Percentiles rank a stretch among this genome's conserved stretches.
Evolutionary conservation across 2,888 invertebrate species (phyloP).

Genomic region (Himalopsyche anomala): DNA sequence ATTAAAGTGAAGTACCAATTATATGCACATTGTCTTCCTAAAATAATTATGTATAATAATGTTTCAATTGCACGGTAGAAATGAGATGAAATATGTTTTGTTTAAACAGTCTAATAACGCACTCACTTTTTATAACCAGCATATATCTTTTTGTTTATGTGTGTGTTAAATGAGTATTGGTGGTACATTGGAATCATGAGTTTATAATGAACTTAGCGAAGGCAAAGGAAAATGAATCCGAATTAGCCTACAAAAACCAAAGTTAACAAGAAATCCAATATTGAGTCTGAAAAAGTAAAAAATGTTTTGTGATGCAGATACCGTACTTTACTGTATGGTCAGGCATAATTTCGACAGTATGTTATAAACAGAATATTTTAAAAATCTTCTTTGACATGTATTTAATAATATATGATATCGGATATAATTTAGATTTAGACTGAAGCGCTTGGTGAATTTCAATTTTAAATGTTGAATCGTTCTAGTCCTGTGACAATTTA

Average conservation of each 20-base stretch:
- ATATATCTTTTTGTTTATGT: slow-evolving; percentile 49
- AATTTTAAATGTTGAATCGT: too few species aligned
- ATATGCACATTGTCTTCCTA: too few species aligned
- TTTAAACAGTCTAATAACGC: not conserved
- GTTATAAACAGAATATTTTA: too few species aligned
- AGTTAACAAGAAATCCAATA: slow-evolving; percentile 86
- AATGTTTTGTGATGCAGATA: slow-evolving; percentile 1
- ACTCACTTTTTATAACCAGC: not conserved
- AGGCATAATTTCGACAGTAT: too few species aligned
- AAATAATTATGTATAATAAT: too few species aligned
- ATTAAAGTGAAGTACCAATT: too few species aligned
- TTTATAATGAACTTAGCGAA: slow-evolving; percentile 79
- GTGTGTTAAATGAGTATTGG: not conserved
- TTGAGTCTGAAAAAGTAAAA: slow-evolving; percentile 76
- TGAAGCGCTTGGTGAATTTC: too few species aligned
- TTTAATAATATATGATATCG: too few species aligned
- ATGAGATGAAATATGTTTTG: not conserved
- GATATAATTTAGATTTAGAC: too few species aligned
- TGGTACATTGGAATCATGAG: slow-evolving; percentile 67
- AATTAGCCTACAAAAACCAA: slow-evolving; percentile 82
- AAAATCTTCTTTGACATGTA: too few species aligned
- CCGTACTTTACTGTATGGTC: slow-evolving; percentile 26
- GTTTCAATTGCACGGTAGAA: too few species aligned
- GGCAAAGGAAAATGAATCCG: slow-evolving; percentile 80
- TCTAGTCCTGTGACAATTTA: too few species aligned